Conservation (phyloP, 2,888 invertebrate genomes). For the Geophilus truncorum region DNA sequence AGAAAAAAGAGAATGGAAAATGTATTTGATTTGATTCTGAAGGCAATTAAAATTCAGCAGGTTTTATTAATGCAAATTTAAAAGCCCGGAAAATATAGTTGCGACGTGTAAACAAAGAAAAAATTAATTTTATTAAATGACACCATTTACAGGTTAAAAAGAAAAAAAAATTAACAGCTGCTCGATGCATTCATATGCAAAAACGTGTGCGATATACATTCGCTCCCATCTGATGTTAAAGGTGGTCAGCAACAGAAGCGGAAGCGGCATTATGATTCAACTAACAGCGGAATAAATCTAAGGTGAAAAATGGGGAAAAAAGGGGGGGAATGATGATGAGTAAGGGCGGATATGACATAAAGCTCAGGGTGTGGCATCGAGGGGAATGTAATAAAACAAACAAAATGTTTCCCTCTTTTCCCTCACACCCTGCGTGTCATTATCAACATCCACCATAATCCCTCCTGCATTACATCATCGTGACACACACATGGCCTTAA, state of each 20-base stretch:
- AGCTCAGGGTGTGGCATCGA: background rate
- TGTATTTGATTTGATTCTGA: background rate
- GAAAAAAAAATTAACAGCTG: constrained; percentile 1
- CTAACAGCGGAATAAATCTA: background rate
- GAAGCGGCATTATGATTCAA: constrained; percentile 1
- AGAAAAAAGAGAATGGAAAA: background rate
- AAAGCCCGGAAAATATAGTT: too few species aligned
- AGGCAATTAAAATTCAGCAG: background rate
- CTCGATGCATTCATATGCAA: constrained; percentile 6
- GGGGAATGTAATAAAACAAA: constrained; percentile 17
- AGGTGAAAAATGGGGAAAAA: background rate
- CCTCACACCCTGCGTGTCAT: constrained; percentile 3
- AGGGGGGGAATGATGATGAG: background rate
- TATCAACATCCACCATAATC: constrained; percentile 11
- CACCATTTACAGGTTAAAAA: background rate
- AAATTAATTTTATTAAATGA: constrained; percentile 10
- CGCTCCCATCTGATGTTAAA: background rate
- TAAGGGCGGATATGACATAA: constrained; percentile 5
- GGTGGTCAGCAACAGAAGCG: background rate
- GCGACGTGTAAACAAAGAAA: too few species aligned
- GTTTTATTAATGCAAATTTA: background rate
- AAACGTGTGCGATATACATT: background rate
- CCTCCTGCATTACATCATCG: constrained; percentile 6
- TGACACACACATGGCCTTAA: constrained; percentile 15
- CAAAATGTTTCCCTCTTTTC: constrained; percentile 12